phyloP scores from a whole-genome alignment of 2,888 invertebrate species.

The Dyspetes luteomarginatus region DNA sequence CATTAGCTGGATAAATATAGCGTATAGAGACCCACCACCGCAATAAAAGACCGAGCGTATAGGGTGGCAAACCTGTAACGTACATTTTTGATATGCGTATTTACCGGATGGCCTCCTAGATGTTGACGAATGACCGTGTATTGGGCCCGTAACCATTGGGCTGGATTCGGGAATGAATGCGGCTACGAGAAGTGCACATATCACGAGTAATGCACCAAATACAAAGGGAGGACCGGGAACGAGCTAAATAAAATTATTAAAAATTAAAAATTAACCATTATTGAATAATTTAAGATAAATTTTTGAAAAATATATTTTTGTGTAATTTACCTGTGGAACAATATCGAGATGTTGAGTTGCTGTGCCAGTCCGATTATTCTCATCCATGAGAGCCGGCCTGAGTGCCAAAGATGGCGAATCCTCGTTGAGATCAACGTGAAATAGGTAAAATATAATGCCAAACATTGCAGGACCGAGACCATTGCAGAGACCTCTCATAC shows the following conservation, averaged over 20 bases:
- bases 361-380: constrained; percentile 82
- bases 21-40: constrained; percentile 78
- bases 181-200: constrained; percentile 96
- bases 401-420: constrained; percentile 83
- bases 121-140: constrained; percentile 85
- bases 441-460: constrained; percentile 98
- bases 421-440: constrained; percentile 98
- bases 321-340: constrained; percentile 84
- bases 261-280: not conserved
- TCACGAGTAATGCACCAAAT: constrained; percentile 97
- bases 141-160: constrained; percentile 83
- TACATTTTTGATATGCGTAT: constrained; percentile 84
- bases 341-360: constrained; percentile 84
- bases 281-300: constrained; percentile 2
- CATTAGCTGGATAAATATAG: not conserved
- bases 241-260: constrained; percentile 84
- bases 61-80: constrained; percentile 81
- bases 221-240: constrained; percentile 99
- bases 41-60: constrained; percentile 66
- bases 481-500: constrained; percentile 98
- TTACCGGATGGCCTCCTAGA: constrained; percentile 86
- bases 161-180: constrained; percentile 92
- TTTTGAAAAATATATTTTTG: not conserved
- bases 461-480: constrained; percentile 99
- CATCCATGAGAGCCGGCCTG: constrained; percentile 82